Conservation (phyloP, 53 echinoderm and acorn worm species). For the Zoroaster sp. region DNA sequence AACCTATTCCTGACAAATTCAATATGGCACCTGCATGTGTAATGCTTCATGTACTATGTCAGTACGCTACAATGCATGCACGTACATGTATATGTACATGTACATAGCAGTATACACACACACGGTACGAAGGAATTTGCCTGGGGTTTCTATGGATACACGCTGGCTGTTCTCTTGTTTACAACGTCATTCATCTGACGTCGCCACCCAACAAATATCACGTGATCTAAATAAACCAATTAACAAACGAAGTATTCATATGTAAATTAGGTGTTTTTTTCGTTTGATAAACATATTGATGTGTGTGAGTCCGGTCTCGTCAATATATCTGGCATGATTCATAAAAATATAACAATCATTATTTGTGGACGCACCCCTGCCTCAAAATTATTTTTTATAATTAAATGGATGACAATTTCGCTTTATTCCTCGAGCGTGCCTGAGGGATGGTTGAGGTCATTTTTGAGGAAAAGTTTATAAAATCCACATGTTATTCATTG, state of each 20-base stretch:
- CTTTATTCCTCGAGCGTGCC: no score
- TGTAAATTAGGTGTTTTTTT: conserved; percentile 30
- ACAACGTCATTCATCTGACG: conserved; percentile 87
- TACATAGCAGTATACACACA: conserved; percentile 26
- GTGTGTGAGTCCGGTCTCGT: no score
- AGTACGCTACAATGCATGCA: not conserved
- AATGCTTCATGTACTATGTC: not conserved
- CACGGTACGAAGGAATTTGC: conserved; percentile 90
- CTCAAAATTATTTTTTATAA: no score
- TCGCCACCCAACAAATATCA: conserved; percentile 76
- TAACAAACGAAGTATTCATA: conserved; percentile 26
- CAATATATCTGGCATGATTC: no score
- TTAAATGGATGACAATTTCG: no score
- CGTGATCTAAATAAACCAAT: conserved; percentile 70
- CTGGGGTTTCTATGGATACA: conserved; percentile 86
- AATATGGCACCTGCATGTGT: conserved; percentile 48
- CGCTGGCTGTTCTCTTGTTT: conserved; percentile 76
- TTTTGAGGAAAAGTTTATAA: no score
- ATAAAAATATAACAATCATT: no score
- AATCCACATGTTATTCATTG: no score
- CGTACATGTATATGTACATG: not conserved
- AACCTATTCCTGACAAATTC: not conserved
- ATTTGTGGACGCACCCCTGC: no score
- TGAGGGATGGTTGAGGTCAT: no score
- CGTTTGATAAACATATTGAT: no score